phyloP scores from a whole-genome alignment of 2,113 vertebrate species.

The Globicephala melas region DNA sequence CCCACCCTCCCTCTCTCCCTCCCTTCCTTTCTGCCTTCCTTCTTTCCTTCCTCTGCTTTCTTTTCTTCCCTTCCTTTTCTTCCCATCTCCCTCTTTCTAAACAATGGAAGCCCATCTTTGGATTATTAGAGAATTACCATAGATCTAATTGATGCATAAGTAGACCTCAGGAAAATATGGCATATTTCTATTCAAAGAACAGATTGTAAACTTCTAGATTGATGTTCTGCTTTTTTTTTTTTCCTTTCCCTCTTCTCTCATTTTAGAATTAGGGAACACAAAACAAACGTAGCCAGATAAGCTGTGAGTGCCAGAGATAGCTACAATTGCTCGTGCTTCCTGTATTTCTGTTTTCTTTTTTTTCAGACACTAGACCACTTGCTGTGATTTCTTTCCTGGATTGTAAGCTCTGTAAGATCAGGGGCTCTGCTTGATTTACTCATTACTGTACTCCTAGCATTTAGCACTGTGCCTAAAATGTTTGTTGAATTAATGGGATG shows the following conservation, averaged over 20 bases:
- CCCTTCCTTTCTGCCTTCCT: neutral
- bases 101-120: neutral
- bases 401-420: neutral
- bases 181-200: neutral
- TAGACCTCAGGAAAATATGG: neutral
- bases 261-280: conserved; percentile 35
- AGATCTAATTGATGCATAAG: neutral
- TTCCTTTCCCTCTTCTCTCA: neutral
- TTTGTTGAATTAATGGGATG: conserved; percentile 38
- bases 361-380: neutral
- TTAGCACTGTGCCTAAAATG: conserved; percentile 1
- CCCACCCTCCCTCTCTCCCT: neutral
- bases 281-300: neutral
- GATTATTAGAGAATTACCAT: neutral
- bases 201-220: neutral
- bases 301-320: neutral
- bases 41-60: neutral
- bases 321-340: neutral
- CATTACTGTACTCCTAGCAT: neutral
- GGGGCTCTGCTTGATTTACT: neutral
- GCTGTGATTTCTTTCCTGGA: neutral
- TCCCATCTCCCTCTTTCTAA: neutral
- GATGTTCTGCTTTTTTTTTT: neutral
- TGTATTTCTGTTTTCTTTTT: neutral
- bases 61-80: neutral